phyloP scores from a whole-genome alignment of 2,797 vertebrate genomes.

The Leptoclinus maculatus region DNA sequence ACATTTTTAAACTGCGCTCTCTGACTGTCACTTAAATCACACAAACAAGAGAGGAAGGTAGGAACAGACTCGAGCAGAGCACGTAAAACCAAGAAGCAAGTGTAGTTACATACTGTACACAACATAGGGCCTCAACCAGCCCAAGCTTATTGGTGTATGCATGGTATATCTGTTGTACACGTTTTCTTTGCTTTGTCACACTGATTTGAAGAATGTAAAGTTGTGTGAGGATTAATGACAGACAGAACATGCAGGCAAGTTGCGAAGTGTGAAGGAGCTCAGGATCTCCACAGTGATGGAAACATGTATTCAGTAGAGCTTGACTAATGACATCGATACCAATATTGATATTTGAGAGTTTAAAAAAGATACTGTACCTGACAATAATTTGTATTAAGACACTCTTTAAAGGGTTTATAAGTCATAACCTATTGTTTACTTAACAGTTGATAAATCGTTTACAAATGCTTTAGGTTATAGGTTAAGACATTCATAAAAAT shows the following conservation, averaged over 20 bases:
- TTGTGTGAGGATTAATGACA: constrained; percentile 51
- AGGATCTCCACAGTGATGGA: constrained; percentile 31
- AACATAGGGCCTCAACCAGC: constrained; percentile 14
- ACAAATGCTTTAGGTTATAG: not conserved
- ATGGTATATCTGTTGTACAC: not conserved
- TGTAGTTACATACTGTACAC: not conserved
- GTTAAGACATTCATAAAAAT: not conserved
- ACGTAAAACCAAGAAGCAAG: constrained; percentile 15
- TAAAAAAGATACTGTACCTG: not conserved
- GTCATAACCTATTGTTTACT: not conserved
- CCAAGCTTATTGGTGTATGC: constrained; percentile 14
- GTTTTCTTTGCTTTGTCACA: constrained; percentile 41
- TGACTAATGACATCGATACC: constrained; percentile 1
- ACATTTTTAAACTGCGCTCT: constrained; percentile 64
- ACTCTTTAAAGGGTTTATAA: not conserved
- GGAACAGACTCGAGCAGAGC: constrained; percentile 32
- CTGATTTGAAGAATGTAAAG: constrained; percentile 50
- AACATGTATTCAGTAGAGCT: constrained; percentile 18
- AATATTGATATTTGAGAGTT: not conserved
- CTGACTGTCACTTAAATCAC: constrained; percentile 69
- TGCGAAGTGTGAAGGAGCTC: constrained; percentile 38
- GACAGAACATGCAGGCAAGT: constrained; percentile 28
- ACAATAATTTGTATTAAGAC: not conserved
- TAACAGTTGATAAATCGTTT: not conserved
- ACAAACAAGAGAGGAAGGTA: constrained; percentile 62